Evolutionary conservation across 30 jellyfish, hydroid and myxozoan genomes (phyloP).

Genomic region (Chrysaora quinquecirrha): DNA sequence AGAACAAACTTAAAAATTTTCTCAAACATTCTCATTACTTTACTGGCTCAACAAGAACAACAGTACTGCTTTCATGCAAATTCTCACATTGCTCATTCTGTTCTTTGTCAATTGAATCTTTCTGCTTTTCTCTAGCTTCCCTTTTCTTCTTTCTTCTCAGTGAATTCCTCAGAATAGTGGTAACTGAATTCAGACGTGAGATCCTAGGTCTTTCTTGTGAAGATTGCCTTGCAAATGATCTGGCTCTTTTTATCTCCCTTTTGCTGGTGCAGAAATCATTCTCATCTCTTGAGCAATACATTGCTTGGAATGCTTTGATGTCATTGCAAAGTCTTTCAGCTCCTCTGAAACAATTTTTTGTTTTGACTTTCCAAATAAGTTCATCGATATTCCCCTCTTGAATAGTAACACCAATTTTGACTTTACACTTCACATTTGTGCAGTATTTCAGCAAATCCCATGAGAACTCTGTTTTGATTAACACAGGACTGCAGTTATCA

Average conservation of each 20-base stretch:
- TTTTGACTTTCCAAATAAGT: conserved; percentile 45
- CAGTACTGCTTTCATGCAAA: conserved; percentile 24
- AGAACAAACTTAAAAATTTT: too few relatives aligned
- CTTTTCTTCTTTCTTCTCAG: conserved; percentile 29
- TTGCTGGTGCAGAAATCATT: conserved; percentile 50
- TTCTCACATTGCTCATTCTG: conserved; percentile 8
- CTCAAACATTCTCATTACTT: too few relatives aligned
- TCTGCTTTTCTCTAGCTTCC: background rate
- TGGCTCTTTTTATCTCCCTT: conserved; percentile 40
- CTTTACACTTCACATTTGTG: conserved; percentile 31
- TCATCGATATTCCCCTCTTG: conserved; percentile 40
- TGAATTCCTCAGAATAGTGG: conserved; percentile 47
- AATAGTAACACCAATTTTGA: conserved; percentile 50
- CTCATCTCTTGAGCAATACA: conserved; percentile 61
- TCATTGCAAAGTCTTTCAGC: conserved; percentile 55
- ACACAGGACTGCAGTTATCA: conserved; percentile 35
- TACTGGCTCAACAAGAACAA: conserved; percentile 30
- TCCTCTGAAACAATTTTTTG: conserved; percentile 51
- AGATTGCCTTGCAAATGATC: conserved; percentile 36
- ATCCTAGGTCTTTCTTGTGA: conserved; percentile 13
- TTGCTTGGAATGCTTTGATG: conserved; percentile 52
- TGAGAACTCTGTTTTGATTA: conserved; percentile 29
- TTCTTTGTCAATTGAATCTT: background rate
- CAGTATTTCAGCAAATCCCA: conserved; percentile 62
- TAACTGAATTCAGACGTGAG: conserved; percentile 47